Base-by-base conservation (phyloP, 2,888 invertebrate genomes). In the Chouioia cunea region DNA sequence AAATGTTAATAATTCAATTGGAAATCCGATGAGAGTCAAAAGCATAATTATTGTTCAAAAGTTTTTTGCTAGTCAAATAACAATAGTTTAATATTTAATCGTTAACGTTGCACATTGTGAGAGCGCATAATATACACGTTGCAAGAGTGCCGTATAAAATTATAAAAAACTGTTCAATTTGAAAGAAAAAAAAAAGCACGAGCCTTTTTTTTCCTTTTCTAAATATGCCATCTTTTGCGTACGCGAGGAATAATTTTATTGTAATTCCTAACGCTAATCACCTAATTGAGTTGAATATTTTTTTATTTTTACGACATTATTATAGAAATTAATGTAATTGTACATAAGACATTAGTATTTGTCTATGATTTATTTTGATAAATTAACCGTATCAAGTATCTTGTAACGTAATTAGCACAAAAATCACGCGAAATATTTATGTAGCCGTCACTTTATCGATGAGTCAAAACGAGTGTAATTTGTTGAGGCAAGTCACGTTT, bases 21-120 rank as follows among this genome's bases (percentile, higher is more conserved):
- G 36, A 54, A 63, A 23, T n/a, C 12, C 12, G 36, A 20, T 58
- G 23, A 46, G 46, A 65, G 22, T 44, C 18, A 43, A 48, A 23
- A 20, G 36, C 15, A 23, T 52, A 53, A 43, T n/a, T 65, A 27
- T 4, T 46, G 4, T 66, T 66, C 12, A 52, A 44, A 44, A n/a
- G 46, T 14, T 18, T 59, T 46, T 12, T 58, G 59, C 66, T 66
- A 66, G 66, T 66, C 66, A 66, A 27, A 58, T 52, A 27, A 62
- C 20, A 10, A 6, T 20, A 62, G 36, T 62, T 36, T n/a, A 62
- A 62, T 36, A 18, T 58, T 46, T 44, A 18, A 36, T 12, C 44
- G 14, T 36, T 15, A 18, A 58, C 23, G 2, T 22, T 53, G 22
- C 53, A 15, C 15, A 53, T 16, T 53, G 53, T 53, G 53, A 22